Conservation (phyloP, 2,113 vertebrate species). For the Pelodiscus sinensis region DNA sequence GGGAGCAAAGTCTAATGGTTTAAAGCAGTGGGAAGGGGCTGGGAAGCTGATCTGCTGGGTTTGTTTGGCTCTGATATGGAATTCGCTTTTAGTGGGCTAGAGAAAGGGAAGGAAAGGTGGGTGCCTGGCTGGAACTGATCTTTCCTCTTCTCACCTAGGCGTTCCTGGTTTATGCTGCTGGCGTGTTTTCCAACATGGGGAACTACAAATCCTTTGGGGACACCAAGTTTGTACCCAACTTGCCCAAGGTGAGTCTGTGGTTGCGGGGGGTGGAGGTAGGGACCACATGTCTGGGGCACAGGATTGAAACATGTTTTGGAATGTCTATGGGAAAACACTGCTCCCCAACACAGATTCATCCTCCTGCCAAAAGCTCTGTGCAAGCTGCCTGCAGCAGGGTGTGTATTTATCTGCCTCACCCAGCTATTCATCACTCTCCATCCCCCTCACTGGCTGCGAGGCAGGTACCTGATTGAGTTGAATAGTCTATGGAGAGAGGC, state of each 20-base stretch:
- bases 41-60: not conserved
- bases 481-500: not conserved
- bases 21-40: not conserved
- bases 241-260: slow-evolving; percentile 83
- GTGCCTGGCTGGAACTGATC: not conserved
- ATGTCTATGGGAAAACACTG: not conserved
- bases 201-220: slow-evolving; percentile 97
- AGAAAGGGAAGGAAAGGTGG: not conserved
- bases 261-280: no score
- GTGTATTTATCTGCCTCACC: not conserved
- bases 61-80: not conserved
- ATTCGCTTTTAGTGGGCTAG: not conserved
- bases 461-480: not conserved
- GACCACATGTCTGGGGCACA: fast-evolving
- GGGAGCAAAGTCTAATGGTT: not conserved
- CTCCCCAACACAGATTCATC: not conserved
- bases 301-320: not conserved
- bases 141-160: slow-evolving; percentile 73
- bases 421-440: not conserved
- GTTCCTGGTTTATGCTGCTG: slow-evolving; percentile 90
- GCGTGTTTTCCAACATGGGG: slow-evolving; percentile 93
- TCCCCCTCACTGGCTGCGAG: not conserved
- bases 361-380: not conserved
- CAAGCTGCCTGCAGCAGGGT: not conserved
- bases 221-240: slow-evolving; percentile 92